Conservation (phyloP, 1,140 invertebrate species). For the Cephus cinctus region DNA sequence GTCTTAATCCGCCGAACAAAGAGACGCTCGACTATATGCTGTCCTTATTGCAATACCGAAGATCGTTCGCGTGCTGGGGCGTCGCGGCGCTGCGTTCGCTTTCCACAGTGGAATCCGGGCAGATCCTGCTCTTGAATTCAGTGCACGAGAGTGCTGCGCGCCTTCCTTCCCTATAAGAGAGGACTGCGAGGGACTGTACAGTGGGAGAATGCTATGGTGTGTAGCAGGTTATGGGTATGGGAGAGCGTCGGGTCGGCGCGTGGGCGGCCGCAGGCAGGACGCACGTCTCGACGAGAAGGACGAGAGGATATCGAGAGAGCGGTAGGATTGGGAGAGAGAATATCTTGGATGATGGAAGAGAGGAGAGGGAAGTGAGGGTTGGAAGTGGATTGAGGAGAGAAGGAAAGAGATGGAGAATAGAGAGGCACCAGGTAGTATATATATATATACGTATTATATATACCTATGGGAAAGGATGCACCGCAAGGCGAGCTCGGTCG, state of each 20-base stretch:
- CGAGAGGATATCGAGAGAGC: conserved; percentile 9
- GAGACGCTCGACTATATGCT: no score
- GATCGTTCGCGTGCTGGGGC: no score
- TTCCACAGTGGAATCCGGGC: no score
- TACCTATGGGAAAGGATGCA: conserved; percentile 32
- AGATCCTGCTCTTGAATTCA: no score
- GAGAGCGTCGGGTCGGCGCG: conserved; percentile 52
- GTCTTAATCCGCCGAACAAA: no score
- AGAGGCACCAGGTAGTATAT: conserved; percentile 8
- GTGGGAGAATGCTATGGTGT: no score
- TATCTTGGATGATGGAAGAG: conserved; percentile 4
- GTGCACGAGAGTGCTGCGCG: no score
- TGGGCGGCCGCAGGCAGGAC: conserved; percentile 57
- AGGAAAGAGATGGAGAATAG: conserved; percentile 8
- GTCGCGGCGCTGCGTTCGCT: no score
- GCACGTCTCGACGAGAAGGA: conserved; percentile 44
- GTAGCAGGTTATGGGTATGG: conserved; percentile 20
- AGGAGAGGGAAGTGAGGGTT: conserved; percentile 27
- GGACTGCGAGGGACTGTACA: no score
- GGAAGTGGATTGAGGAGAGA: conserved; percentile 11
- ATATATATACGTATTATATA: conserved; percentile 7
- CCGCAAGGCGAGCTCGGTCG: conserved; percentile 11
- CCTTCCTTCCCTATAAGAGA: no score
- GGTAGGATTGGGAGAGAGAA: conserved; percentile 14
- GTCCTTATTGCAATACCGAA: no score